Conservation (phyloP, 2,797 vertebrate species). For the Acipenser ruthenus region DNA sequence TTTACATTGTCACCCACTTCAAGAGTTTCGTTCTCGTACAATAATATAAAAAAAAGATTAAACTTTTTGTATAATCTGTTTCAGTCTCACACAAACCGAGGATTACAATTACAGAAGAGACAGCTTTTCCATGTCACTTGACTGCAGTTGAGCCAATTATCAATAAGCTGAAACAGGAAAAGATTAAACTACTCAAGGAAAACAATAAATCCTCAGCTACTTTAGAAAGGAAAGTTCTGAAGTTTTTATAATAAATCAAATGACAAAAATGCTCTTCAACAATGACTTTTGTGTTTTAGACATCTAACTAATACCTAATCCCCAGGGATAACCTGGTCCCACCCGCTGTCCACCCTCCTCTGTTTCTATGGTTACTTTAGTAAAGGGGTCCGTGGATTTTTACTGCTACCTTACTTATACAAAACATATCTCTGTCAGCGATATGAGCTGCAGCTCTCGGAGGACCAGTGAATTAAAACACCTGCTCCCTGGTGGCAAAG, state of each 20-base stretch:
- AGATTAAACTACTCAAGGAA: conserved; percentile 5
- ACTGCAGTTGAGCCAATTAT: conserved; percentile 8
- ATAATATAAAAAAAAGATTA: not conserved
- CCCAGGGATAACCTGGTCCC: conserved; percentile 1
- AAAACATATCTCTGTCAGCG: not conserved
- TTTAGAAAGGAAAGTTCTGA: conserved; percentile 1
- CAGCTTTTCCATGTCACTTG: conserved; percentile 1
- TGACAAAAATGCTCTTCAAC: not conserved
- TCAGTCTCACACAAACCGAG: not conserved
- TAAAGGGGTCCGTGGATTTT: not conserved
- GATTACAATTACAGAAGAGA: not conserved
- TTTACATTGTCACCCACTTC: no score
- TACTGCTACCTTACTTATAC: not conserved
- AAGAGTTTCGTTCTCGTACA: no score
- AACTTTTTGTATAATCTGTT: no score
- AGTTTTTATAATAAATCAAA: conserved; percentile 2
- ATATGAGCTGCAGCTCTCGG: not conserved
- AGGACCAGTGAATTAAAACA: not conserved
- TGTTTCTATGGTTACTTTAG: conserved; percentile 19
- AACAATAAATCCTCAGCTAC: not conserved
- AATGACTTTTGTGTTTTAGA: conserved; percentile 4
- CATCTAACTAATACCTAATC: conserved; percentile 13
- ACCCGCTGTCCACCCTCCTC: conserved; percentile 7
- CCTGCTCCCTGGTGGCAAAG: not conserved
- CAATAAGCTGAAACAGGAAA: conserved; percentile 5